Evolutionary conservation across 2,113 vertebrate genomes (phyloP).

Genomic region (Fukomys damarensis): DNA sequence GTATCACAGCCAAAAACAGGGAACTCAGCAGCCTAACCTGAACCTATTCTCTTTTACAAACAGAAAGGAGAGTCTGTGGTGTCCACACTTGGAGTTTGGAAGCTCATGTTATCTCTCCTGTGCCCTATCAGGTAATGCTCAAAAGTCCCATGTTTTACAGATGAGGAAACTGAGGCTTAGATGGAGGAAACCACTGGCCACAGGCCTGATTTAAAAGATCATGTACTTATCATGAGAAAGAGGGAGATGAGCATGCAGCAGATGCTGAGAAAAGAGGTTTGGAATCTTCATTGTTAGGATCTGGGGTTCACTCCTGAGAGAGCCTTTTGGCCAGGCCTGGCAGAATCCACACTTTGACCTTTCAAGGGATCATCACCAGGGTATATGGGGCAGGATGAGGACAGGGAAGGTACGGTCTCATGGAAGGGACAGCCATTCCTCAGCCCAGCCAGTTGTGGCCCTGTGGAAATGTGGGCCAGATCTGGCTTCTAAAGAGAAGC

Average conservation of each 20-base stretch:
- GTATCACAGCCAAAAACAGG: background rate
- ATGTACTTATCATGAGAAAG: background rate
- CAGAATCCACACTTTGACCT: background rate
- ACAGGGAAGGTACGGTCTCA: background rate
- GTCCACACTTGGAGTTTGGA: background rate
- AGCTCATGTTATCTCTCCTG: background rate
- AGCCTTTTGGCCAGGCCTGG: too few relatives aligned
- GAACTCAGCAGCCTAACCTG: background rate
- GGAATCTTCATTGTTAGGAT: too few relatives aligned
- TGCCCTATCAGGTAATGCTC: background rate
- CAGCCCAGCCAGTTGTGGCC: background rate
- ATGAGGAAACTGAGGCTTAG: background rate
- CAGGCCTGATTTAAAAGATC: background rate
- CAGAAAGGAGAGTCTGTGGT: background rate
- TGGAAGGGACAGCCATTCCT: background rate
- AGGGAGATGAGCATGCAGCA: background rate
- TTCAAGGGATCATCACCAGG: background rate
- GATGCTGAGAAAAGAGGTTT: background rate
- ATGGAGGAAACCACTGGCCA: background rate
- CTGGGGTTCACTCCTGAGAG: background rate
- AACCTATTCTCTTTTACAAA: background rate
- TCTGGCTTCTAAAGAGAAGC: conserved; percentile 74
- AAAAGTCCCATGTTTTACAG: background rate
- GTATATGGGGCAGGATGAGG: accelerated
- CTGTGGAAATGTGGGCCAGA: conserved; percentile 52